phyloP scores from a whole-genome alignment of 2,113 vertebrate genomes.

The Ondatra zibethicus region DNA sequence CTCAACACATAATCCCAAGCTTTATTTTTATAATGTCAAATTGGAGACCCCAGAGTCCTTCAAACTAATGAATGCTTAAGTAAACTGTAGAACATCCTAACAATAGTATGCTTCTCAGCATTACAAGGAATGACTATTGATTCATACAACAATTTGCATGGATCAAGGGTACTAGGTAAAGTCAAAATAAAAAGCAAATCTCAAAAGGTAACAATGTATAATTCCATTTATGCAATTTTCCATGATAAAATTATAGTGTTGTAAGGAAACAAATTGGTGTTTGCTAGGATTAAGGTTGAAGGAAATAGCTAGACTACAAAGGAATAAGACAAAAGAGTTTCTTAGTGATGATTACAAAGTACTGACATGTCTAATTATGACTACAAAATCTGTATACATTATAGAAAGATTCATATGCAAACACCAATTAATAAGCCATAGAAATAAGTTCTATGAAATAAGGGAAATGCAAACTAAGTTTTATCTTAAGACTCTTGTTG shows the following conservation, averaged over 20 bases:
- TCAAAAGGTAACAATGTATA: slow-evolving; percentile 1
- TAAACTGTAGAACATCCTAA: background rate
- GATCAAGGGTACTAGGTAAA: slow-evolving; percentile 9
- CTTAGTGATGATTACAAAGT: background rate
- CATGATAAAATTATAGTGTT: slow-evolving; percentile 28
- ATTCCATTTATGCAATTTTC: slow-evolving; percentile 4
- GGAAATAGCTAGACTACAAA: background rate
- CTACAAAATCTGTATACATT: slow-evolving; percentile 11
- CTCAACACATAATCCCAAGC: background rate
- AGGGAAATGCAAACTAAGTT: background rate
- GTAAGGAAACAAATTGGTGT: background rate
- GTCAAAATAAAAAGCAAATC: background rate
- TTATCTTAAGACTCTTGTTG: slow-evolving; percentile 37
- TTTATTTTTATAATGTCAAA: slow-evolving; percentile 21
- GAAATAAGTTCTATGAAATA: background rate
- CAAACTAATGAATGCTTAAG: background rate
- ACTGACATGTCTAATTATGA: background rate
- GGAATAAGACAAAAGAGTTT: background rate
- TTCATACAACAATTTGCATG: background rate
- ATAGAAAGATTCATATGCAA: background rate
- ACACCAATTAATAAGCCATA: background rate
- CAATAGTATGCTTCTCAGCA: slow-evolving; percentile 1
- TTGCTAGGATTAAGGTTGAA: background rate
- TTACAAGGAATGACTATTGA: slow-evolving; percentile 32
- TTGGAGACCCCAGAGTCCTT: slow-evolving; percentile 16